phyloP scores from a whole-genome alignment of 2,888 invertebrate species.

The Branchipolynoe longqiensis region DNA sequence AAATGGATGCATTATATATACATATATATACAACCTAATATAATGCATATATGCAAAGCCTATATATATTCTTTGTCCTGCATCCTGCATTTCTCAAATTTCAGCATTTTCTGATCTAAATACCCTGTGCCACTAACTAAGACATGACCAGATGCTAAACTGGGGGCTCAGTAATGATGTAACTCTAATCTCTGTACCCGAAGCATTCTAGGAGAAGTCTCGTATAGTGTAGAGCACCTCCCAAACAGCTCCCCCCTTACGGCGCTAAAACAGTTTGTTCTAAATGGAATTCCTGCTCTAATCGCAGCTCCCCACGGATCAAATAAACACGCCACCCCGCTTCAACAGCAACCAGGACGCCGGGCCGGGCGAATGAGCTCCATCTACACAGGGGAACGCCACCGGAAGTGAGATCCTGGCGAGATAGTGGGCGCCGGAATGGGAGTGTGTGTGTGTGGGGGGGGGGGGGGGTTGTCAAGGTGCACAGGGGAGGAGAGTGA shows the following conservation, averaged over 20 bases:
- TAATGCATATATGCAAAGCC: too few species aligned
- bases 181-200: too few species aligned
- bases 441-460: neutral
- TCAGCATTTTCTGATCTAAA: too few species aligned
- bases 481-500: neutral
- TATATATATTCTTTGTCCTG: too few species aligned
- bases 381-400: neutral
- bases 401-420: neutral
- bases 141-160: too few species aligned
- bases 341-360: neutral
- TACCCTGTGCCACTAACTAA: too few species aligned
- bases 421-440: neutral
- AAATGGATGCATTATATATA: too few species aligned
- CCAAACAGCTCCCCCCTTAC: too few species aligned
- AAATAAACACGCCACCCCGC: conserved; percentile 23
- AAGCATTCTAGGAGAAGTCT: neutral
- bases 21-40: too few species aligned
- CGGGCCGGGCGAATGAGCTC: neutral
- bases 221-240: neutral
- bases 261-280: conserved; percentile 19
- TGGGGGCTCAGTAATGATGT: too few species aligned
- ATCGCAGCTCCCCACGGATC: conserved; percentile 19
- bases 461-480: neutral
- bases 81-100: too few species aligned
- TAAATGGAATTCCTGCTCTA: conserved; percentile 3